A percentile compares a stretch with the other conserved stretches of the same genome.
These are phyloP conservation scores for Euleptes europaea DNA, from an alignment of 2,113 vertebrate species.

Conservation along the genomic window DNA sequence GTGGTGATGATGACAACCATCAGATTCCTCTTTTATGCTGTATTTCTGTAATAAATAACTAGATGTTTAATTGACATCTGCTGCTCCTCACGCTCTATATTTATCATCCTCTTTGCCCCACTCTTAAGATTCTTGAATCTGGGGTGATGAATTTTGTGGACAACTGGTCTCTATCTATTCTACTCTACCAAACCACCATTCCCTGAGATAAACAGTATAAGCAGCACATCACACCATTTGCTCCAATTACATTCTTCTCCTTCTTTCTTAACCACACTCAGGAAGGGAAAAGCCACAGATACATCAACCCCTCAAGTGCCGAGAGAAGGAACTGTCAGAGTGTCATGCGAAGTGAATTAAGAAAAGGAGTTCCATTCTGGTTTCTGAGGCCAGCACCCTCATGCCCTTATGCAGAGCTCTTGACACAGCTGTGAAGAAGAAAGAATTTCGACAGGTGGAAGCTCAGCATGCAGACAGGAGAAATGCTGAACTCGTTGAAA, in stretches of 20 bases:
- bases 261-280: neutral
- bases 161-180: slow-evolving; percentile 18
- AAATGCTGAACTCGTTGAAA: neutral
- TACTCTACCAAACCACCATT: neutral
- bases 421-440: neutral
- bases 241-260: slow-evolving; percentile 31
- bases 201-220: slow-evolving; percentile 17
- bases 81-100: slow-evolving; percentile 48
- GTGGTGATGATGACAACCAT: neutral
- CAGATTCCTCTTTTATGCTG: neutral
- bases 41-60: slow-evolving; percentile 31
- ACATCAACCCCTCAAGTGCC: slow-evolving; percentile 10
- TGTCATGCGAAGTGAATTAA: neutral
- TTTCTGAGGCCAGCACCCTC: neutral
- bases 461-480: neutral
- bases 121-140: slow-evolving; percentile 35
- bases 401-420: neutral
- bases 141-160: slow-evolving; percentile 35
- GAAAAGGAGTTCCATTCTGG: neutral
- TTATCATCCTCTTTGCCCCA: slow-evolving; percentile 15
- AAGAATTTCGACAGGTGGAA: neutral
- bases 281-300: neutral
- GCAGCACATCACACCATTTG: slow-evolving; percentile 16
- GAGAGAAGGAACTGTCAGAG: neutral
- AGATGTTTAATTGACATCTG: slow-evolving; percentile 35